phyloP scores from a whole-genome alignment of 2,113 vertebrate species.

The Pardalotus punctatus region DNA sequence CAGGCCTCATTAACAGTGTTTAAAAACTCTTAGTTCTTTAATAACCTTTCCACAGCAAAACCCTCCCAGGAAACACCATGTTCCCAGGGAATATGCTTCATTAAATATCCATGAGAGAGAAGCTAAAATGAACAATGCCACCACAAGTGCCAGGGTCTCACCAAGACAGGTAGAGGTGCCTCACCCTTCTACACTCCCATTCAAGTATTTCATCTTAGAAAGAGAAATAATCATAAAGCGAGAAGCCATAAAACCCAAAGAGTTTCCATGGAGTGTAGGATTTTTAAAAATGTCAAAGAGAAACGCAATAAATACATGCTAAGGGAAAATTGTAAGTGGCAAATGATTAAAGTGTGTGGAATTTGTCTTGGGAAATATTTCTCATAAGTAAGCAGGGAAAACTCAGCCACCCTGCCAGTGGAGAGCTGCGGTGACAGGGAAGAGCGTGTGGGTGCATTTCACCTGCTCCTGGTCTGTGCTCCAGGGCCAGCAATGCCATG shows the following conservation, averaged over 20 bases:
- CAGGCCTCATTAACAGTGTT: neutral
- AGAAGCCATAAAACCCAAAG: neutral
- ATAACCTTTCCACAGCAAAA: neutral
- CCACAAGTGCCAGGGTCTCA: neutral
- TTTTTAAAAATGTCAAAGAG: neutral
- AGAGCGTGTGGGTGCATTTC: neutral
- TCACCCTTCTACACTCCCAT: neutral
- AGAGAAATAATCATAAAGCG: neutral
- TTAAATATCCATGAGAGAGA: rapidly evolving
- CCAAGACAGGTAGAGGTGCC: neutral
- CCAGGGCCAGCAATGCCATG: rapidly evolving
- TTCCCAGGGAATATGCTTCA: neutral
- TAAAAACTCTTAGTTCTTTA: neutral
- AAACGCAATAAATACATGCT: neutral
- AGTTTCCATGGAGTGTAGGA: neutral
- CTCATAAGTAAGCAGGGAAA: neutral
- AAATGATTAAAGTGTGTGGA: neutral
- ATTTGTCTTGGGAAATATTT: neutral
- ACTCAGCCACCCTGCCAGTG: neutral
- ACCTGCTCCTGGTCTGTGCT: neutral
- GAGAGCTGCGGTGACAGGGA: neutral
- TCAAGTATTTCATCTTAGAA: neutral
- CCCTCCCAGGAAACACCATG: neutral
- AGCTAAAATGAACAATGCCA: neutral
- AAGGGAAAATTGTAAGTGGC: neutral